A percentile compares a stretch with the other conserved stretches of the same genome.
Conservation (phyloP, 2,113 vertebrate genomes). For the Abramis brama region DNA sequence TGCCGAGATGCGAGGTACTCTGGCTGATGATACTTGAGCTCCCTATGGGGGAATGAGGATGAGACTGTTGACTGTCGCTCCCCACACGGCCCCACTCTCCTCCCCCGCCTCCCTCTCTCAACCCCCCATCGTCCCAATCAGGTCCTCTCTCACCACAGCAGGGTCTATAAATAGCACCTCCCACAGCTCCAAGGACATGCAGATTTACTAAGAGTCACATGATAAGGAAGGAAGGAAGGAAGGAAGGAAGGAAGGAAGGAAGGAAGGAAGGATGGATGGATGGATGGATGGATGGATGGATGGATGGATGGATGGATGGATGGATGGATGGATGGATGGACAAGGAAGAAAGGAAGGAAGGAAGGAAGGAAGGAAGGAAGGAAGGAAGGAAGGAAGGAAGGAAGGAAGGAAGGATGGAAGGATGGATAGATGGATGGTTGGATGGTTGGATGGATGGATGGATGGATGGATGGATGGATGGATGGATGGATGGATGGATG, state of each 20-base stretch:
- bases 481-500: background rate
- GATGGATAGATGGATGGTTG: too few species aligned
- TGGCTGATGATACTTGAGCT: constrained; percentile 54
- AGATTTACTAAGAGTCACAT: constrained; percentile 59
- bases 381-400: background rate
- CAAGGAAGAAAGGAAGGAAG: background rate
- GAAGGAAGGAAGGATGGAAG: background rate
- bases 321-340: background rate
- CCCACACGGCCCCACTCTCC: constrained; percentile 14
- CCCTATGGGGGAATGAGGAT: constrained; percentile 58
- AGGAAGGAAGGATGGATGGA: background rate
- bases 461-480: background rate
- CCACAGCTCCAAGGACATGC: constrained; percentile 63
- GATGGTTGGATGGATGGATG: background rate
- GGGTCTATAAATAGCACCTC: constrained; percentile 61
- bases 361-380: background rate
- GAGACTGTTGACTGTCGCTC: constrained; percentile 54
- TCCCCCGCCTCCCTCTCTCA: constrained; percentile 44
- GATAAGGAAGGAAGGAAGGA: constrained; percentile 35
- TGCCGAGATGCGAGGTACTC: constrained; percentile 15
- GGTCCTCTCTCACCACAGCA: constrained; percentile 50
- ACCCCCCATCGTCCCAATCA: constrained; percentile 58
- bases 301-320: background rate
- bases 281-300: background rate
- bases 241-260: background rate